Percentiles rank a stretch among this genome's conserved stretches.
Evolutionary conservation across 2,113 vertebrate genomes (phyloP).

Genomic region (Apaloderma vittatum): DNA sequence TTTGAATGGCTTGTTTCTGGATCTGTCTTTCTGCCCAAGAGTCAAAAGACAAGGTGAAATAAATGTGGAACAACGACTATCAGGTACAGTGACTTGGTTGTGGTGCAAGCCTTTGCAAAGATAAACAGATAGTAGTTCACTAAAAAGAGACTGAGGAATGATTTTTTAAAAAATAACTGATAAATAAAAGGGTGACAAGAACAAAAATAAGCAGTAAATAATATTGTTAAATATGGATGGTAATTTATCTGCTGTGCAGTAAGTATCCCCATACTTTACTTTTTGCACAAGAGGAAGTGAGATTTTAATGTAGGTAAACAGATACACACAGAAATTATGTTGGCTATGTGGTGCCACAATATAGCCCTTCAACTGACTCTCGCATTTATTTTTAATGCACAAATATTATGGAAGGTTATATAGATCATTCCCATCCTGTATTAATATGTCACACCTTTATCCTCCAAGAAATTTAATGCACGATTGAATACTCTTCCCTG

Average conservation of each 20-base stretch:
- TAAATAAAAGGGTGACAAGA: not conserved
- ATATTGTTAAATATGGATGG: not conserved
- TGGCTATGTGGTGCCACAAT: not conserved
- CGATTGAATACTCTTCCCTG: not conserved
- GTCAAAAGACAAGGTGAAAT: not conserved
- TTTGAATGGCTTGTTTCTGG: not conserved
- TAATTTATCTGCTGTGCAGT: not conserved
- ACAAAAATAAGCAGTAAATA: not conserved
- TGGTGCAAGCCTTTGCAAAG: not conserved
- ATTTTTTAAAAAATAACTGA: not conserved
- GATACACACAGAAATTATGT: accelerated
- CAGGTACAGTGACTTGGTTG: not conserved
- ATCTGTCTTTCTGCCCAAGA: not conserved
- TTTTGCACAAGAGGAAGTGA: not conserved
- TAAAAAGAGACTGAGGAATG: not conserved
- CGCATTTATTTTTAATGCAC: not conserved
- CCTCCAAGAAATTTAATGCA: not conserved
- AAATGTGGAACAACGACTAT: not conserved
- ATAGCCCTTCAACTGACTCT: not conserved
- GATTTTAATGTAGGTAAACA: not conserved
- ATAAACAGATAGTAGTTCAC: not conserved
- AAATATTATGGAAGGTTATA: not conserved
- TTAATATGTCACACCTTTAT: not conserved
- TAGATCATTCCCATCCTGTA: not conserved
- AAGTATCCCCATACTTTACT: not conserved